A percentile compares a stretch with the other conserved stretches of the same genome.
phyloP scores from a whole-genome alignment of 1,140 invertebrate genomes.

The Aphelenchoides besseyi region DNA sequence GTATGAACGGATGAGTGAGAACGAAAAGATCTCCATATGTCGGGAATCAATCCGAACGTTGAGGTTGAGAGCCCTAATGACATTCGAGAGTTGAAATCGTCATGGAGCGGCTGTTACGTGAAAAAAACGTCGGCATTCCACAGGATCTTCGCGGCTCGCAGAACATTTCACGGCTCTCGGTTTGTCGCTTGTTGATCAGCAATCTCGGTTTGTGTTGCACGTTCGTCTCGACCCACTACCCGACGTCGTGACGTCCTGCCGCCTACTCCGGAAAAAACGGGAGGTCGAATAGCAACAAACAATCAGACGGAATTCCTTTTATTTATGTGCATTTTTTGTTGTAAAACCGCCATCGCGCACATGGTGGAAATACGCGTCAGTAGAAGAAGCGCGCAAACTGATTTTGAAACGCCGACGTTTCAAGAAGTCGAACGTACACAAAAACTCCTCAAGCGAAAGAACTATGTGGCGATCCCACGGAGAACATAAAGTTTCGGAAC shows the following conservation, averaged over 20 bases:
- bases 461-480: conserved; percentile 1
- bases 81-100: background rate
- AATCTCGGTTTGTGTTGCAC: background rate
- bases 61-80: background rate
- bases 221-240: no score
- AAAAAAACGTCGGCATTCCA: background rate
- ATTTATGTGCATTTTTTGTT: background rate
- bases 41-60: background rate
- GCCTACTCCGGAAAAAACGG: background rate
- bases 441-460: background rate
- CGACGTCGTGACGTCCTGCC: no score
- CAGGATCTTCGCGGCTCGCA: background rate
- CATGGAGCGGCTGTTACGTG: background rate
- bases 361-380: background rate
- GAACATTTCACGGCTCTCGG: background rate
- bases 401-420: background rate
- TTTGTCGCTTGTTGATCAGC: background rate
- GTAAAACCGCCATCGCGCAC: background rate
- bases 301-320: background rate
- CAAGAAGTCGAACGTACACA: background rate
- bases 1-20: background rate
- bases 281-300: background rate
- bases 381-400: no score
- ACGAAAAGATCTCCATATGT: background rate
- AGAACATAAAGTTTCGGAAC: background rate